Evolutionary conservation across 2,113 vertebrate species (phyloP).

Genomic region (Xiphophorus hellerii): DNA sequence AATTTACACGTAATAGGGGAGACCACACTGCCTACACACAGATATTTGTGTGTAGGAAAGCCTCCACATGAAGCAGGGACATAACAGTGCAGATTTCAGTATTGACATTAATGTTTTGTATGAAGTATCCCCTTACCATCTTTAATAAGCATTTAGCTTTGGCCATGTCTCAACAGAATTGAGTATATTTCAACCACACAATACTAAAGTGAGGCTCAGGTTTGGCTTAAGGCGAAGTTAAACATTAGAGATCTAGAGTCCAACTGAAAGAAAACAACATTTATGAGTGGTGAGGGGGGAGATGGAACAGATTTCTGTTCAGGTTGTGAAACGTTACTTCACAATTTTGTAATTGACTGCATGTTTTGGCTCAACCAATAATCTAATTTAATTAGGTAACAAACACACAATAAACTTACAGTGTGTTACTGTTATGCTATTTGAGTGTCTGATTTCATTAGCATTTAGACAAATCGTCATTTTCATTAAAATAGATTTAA

Average conservation of each 20-base stretch:
- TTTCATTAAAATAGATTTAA: not conserved
- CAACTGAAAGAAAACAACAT: slow-evolving; percentile 7
- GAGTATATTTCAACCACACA: not conserved
- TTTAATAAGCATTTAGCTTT: not conserved
- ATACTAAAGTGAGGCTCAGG: not conserved
- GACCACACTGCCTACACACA: slow-evolving; percentile 34
- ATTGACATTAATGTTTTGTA: not conserved
- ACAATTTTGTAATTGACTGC: too few species aligned
- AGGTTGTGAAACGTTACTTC: too few species aligned
- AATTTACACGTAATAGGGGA: slow-evolving; percentile 20
- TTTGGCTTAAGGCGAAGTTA: not conserved
- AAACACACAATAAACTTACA: not conserved
- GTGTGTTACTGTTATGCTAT: not conserved
- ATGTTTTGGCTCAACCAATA: too few species aligned
- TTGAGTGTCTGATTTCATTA: not conserved
- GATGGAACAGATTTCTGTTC: too few species aligned
- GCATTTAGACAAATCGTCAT: not conserved
- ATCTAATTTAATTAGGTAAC: not conserved
- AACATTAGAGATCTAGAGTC: not conserved
- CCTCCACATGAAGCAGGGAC: slow-evolving; percentile 3
- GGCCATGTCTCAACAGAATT: not conserved
- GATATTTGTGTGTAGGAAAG: slow-evolving; percentile 14
- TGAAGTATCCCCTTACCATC: not conserved
- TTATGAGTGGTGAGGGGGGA: not conserved
- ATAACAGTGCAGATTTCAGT: not conserved